A percentile compares a stretch with the other conserved stretches of the same genome.
Conservation (phyloP, 2,113 vertebrate species). For the Pseudopodoces humilis region DNA sequence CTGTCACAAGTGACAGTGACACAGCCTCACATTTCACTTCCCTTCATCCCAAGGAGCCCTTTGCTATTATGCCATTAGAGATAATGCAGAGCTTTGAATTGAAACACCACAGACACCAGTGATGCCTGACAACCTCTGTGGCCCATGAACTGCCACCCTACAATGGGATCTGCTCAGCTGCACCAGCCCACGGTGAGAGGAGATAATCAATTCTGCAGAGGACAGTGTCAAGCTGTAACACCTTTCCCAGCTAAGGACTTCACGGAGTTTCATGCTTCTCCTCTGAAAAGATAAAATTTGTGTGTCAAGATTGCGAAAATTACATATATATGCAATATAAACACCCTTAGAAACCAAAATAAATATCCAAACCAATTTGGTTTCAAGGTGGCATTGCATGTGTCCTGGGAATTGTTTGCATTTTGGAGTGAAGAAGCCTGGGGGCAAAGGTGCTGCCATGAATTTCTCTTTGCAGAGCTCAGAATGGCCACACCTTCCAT, state of each 20-base stretch:
- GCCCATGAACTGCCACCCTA: neutral
- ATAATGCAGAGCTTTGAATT: neutral
- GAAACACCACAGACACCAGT: neutral
- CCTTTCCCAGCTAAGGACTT: neutral
- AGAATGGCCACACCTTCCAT: neutral
- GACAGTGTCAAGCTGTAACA: neutral
- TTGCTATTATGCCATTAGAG: conserved; percentile 13
- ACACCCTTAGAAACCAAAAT: neutral
- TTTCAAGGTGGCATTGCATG: neutral
- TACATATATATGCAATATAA: rapidly evolving
- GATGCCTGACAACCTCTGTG: neutral
- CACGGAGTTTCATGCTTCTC: neutral
- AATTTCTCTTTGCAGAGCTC: neutral
- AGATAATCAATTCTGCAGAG: neutral
- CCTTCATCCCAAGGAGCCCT: conserved; percentile 7
- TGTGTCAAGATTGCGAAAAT: neutral
- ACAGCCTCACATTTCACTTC: conserved; percentile 35
- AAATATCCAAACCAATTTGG: neutral
- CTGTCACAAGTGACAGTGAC: conserved; percentile 15
- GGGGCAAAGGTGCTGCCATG: neutral
- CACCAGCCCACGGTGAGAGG: neutral
- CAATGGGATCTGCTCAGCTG: neutral
- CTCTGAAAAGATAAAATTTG: neutral
- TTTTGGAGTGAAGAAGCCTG: neutral
- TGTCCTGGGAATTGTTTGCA: neutral